phyloP scores from a whole-genome alignment of 2,888 invertebrate genomes.

The Zootermopsis nevadensis region DNA sequence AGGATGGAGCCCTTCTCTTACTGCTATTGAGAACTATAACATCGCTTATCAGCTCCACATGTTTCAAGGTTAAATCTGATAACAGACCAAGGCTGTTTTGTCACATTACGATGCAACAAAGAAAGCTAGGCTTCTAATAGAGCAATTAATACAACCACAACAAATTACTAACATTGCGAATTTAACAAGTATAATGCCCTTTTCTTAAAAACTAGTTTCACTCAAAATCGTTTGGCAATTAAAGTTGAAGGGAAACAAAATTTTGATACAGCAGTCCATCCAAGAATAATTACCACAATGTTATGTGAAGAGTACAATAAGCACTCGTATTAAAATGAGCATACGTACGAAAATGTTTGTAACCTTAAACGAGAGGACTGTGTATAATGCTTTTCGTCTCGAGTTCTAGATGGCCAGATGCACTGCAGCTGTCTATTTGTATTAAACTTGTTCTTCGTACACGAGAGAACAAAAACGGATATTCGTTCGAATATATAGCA shows the following conservation, averaged over 20 bases:
- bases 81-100: constrained; percentile 26
- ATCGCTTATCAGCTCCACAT: constrained; percentile 26
- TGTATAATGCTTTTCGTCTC: background rate
- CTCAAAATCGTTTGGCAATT: too few relatives aligned
- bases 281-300: too few relatives aligned
- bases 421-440: background rate
- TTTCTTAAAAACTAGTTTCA: too few relatives aligned
- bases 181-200: background rate
- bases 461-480: background rate
- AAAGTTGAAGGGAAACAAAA: too few relatives aligned
- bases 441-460: background rate
- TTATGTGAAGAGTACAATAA: background rate
- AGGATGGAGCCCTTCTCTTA: background rate
- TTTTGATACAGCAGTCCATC: too few relatives aligned
- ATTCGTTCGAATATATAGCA: background rate
- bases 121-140: background rate
- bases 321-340: background rate
- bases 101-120: constrained; percentile 23
- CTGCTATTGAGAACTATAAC: background rate
- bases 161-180: background rate
- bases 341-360: background rate
- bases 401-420: background rate
- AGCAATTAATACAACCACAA: background rate
- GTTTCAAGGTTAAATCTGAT: constrained; percentile 32
- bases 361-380: background rate